Evolutionary conservation across 1,140 invertebrate genomes (phyloP).

Genomic region (Camponotus vicinus): DNA sequence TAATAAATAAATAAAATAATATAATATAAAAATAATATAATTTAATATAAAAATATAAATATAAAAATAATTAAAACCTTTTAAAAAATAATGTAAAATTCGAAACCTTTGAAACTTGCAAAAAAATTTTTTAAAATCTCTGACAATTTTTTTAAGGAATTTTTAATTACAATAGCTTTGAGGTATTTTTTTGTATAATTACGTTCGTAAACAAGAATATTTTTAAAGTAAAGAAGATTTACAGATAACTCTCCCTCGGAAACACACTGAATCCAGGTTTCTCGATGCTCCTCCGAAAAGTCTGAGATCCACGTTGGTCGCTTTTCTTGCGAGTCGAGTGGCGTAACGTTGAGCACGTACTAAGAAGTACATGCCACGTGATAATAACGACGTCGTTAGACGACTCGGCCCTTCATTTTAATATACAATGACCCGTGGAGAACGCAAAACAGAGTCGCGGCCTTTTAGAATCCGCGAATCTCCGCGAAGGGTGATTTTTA

Average conservation of each 20-base stretch:
- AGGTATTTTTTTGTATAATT: background rate
- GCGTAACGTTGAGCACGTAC: constrained; percentile 62
- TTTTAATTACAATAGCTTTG: background rate
- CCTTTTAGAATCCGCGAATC: background rate
- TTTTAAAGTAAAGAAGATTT: background rate
- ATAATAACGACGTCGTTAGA: constrained; percentile 75
- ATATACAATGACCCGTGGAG: constrained; percentile 27
- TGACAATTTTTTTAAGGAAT: too few species aligned
- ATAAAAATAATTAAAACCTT: too few species aligned
- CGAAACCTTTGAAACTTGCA: too few species aligned
- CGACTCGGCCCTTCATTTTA: constrained; percentile 49
- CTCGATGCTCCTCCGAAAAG: background rate
- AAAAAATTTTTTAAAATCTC: too few species aligned
- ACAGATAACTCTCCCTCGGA: background rate
- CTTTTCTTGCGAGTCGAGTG: constrained; percentile 66
- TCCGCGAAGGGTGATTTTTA: background rate
- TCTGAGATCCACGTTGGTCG: background rate
- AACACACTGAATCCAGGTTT: background rate
- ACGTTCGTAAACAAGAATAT: background rate
- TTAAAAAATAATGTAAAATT: too few species aligned
- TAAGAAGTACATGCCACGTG: constrained; percentile 65
- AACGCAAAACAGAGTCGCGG: background rate
- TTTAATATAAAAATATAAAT: too few species aligned
- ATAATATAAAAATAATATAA: too few species aligned
- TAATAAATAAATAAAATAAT: too few species aligned